These are phyloP conservation scores for Herminia tarsipennalis DNA, from an alignment of 2,888 invertebrate genomes.

Conservation along the genomic window DNA sequence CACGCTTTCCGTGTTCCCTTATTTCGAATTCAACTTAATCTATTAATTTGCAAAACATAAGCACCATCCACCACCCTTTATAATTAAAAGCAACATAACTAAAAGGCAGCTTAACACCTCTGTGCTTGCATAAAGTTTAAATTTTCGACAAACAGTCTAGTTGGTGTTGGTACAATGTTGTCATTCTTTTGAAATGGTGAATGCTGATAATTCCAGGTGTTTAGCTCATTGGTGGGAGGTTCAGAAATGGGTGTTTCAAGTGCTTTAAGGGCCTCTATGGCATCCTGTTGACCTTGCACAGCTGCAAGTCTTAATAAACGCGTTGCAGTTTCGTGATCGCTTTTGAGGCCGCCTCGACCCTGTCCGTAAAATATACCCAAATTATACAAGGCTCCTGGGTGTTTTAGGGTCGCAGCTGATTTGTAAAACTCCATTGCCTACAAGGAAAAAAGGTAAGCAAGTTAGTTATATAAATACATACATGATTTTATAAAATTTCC, in stretches of 20 bases:
- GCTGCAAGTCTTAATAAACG: slow-evolving; percentile 84
- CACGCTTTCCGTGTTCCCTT: too few relatives aligned
- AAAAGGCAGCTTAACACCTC: slow-evolving; percentile 54
- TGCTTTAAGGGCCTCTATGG: slow-evolving; percentile 79
- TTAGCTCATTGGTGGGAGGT: slow-evolving; percentile 40
- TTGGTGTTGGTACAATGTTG: slow-evolving; percentile 61
- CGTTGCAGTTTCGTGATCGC: slow-evolving; percentile 79
- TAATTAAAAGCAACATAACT: slow-evolving; percentile 18
- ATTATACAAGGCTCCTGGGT: slow-evolving; percentile 89
- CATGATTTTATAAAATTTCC: too few relatives aligned
- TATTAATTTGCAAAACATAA: background rate
- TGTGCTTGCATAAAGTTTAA: slow-evolving; percentile 52
- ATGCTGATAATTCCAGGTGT: slow-evolving; percentile 52
- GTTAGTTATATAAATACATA: too few relatives aligned
- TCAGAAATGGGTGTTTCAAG: slow-evolving; percentile 57
- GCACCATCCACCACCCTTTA: slow-evolving; percentile 31
- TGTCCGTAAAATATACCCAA: slow-evolving; percentile 89
- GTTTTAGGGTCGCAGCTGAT: slow-evolving; percentile 87
- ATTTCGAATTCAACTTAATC: too few relatives aligned
- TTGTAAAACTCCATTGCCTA: slow-evolving; percentile 89
- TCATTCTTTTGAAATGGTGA: slow-evolving; percentile 49
- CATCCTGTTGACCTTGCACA: slow-evolving; percentile 86
- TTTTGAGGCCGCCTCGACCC: slow-evolving; percentile 85
- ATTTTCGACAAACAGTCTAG: slow-evolving; percentile 70
- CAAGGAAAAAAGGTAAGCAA: too few relatives aligned